Evolutionary conservation across 2,113 vertebrate species (phyloP).

Genomic region (Chaetodon auriga): DNA sequence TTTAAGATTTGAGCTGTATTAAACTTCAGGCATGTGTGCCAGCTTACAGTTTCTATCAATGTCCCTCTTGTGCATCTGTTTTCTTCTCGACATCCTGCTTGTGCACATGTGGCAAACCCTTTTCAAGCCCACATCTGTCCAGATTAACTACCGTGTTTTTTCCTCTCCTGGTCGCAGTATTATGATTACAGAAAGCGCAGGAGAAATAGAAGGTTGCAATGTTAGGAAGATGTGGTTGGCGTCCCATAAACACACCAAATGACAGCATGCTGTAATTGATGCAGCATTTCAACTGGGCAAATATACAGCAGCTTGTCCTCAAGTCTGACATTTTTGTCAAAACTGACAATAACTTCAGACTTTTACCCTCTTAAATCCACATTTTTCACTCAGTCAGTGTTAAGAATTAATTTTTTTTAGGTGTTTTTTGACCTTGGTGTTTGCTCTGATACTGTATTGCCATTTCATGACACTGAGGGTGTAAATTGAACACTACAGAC

Average conservation of each 20-base stretch:
- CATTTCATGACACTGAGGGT: constrained; percentile 18
- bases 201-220: constrained; percentile 57
- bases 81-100: not conserved
- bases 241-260: constrained; percentile 62
- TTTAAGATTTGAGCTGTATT: not conserved
- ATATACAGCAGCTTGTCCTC: not conserved
- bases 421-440: not conserved
- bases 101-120: constrained; percentile 65
- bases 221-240: constrained; percentile 52
- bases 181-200: constrained; percentile 34
- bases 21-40: not conserved
- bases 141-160: constrained; percentile 16
- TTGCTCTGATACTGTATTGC: not conserved
- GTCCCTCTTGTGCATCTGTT: constrained; percentile 29
- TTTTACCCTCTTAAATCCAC: not conserved
- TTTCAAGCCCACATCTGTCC: constrained; percentile 39
- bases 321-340: not conserved
- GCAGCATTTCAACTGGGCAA: constrained; percentile 17
- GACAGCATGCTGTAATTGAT: constrained; percentile 30
- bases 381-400: not conserved
- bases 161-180: constrained; percentile 34
- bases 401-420: not conserved
- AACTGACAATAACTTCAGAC: not conserved
- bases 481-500: constrained; percentile 61
- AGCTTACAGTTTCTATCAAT: not conserved